Conservation (phyloP, 2,113 vertebrate genomes). For the Notothenia coriiceps region DNA sequence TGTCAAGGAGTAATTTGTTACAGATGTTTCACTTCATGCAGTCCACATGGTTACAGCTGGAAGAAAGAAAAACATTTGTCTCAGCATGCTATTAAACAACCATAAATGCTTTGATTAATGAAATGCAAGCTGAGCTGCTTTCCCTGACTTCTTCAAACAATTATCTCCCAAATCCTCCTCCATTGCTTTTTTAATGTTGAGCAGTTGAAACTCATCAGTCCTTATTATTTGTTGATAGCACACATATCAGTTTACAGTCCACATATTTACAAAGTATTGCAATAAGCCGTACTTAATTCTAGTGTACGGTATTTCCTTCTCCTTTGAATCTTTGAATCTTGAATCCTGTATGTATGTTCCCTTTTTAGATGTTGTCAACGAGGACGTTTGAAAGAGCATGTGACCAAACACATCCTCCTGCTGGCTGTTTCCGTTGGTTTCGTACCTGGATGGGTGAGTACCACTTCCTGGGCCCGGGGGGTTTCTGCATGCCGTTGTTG, state of each 20-base stretch:
- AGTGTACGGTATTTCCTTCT: too few relatives aligned
- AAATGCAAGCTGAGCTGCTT: conserved; percentile 20
- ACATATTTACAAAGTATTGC: too few relatives aligned
- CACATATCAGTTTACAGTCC: too few relatives aligned
- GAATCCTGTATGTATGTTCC: background rate
- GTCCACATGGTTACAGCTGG: conserved; percentile 32
- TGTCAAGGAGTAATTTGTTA: conserved; percentile 16
- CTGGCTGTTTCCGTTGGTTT: background rate
- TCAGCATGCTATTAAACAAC: conserved; percentile 21
- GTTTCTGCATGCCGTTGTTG: conserved; percentile 88
- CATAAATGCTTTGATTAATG: conserved; percentile 1
- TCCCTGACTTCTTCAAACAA: conserved; percentile 14
- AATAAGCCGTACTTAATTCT: too few relatives aligned
- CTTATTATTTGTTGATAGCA: too few relatives aligned
- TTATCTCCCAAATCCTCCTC: conserved; percentile 1
- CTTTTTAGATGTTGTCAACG: conserved; percentile 12
- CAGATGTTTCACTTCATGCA: conserved; percentile 40
- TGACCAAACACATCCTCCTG: background rate
- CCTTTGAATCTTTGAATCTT: too few relatives aligned
- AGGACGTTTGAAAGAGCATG: conserved; percentile 14
- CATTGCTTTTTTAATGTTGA: conserved; percentile 2
- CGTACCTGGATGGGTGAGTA: conserved; percentile 96
- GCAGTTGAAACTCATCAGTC: conserved; percentile 2
- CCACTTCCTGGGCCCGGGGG: conserved; percentile 89
- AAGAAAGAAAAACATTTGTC: background rate